phyloP scores from a whole-genome alignment of 2,888 invertebrate genomes.

The Apocheima hispidaria region DNA sequence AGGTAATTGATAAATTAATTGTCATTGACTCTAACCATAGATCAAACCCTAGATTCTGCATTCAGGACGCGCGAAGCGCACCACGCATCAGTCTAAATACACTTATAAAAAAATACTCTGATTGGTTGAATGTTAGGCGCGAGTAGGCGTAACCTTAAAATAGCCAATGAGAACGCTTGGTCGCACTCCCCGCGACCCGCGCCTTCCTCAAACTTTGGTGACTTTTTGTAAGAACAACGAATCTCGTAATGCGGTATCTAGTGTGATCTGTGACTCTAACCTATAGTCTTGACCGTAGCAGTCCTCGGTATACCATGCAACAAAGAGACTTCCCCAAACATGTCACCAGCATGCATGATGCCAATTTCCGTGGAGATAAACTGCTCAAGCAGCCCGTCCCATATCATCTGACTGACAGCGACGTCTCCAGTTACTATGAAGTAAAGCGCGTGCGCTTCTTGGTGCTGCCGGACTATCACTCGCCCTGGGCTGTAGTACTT shows the following conservation, averaged over 20 bases:
- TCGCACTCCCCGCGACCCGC: too few species aligned
- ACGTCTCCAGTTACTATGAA: constrained; percentile 88
- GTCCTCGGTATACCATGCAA: constrained; percentile 87
- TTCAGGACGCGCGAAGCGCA: too few species aligned
- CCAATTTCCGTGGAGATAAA: constrained; percentile 79
- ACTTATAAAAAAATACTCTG: too few species aligned
- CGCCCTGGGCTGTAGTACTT: constrained; percentile 86
- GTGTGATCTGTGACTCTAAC: constrained; percentile 63
- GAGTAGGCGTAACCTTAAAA: too few species aligned
- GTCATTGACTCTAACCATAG: too few species aligned
- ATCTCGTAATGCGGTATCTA: too few species aligned
- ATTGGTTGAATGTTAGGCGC: too few species aligned
- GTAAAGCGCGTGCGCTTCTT: constrained; percentile 86
- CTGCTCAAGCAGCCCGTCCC: constrained; percentile 81
- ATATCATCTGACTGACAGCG: constrained; percentile 77
- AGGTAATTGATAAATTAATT: neutral
- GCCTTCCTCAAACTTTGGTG: too few species aligned
- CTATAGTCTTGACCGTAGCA: constrained; percentile 85
- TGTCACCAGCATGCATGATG: constrained; percentile 84
- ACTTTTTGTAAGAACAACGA: too few species aligned
- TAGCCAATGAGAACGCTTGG: too few species aligned
- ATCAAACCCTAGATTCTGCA: too few species aligned
- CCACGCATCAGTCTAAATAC: too few species aligned
- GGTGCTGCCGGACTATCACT: constrained; percentile 87
- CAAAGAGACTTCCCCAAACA: constrained; percentile 89